phyloP scores from a whole-genome alignment of 2,888 invertebrate genomes.

The Aleiodes leptofemur region DNA sequence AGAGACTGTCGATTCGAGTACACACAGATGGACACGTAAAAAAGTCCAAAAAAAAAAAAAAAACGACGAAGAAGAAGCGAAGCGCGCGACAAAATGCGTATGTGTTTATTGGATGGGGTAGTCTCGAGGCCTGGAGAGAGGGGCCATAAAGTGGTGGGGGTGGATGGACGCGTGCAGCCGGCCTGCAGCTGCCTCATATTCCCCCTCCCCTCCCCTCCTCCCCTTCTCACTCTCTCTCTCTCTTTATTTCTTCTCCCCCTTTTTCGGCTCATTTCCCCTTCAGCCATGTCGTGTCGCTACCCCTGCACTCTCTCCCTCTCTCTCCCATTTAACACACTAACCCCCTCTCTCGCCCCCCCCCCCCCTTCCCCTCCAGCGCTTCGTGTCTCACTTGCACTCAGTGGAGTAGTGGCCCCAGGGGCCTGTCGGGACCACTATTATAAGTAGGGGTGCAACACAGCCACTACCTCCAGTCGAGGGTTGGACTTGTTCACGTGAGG shows the following conservation, averaged over 20 bases:
- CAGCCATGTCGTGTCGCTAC: slow-evolving; percentile 23
- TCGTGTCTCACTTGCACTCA: slow-evolving; percentile 18
- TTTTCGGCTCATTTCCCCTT: background rate
- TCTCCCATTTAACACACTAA: background rate
- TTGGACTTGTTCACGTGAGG: slow-evolving; percentile 62
- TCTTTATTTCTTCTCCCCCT: slow-evolving; percentile 4
- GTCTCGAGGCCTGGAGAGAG: slow-evolving; percentile 60
- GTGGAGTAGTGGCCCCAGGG: slow-evolving; percentile 63
- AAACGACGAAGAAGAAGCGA: slow-evolving; percentile 26
- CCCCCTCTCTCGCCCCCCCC: slow-evolving; percentile 25
- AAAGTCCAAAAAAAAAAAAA: slow-evolving; percentile 11
- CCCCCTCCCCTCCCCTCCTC: slow-evolving; percentile 73
- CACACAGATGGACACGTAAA: slow-evolving; percentile 24
- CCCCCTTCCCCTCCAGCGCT: background rate
- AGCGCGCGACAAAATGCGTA: slow-evolving; percentile 27
- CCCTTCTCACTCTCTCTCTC: slow-evolving; percentile 56
- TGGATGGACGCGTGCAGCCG: slow-evolving; percentile 76
- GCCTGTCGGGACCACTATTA: slow-evolving; percentile 75
- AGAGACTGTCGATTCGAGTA: slow-evolving; percentile 9
- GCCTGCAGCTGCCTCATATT: slow-evolving; percentile 72
- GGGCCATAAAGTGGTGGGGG: slow-evolving; percentile 59
- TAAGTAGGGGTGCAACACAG: slow-evolving; percentile 73
- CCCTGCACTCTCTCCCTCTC: slow-evolving; percentile 19
- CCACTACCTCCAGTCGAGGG: slow-evolving; percentile 74
- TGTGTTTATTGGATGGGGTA: slow-evolving; percentile 40